Base-by-base conservation (phyloP, 2,888 invertebrate genomes). In the Ornithoptera alexandrae region DNA sequence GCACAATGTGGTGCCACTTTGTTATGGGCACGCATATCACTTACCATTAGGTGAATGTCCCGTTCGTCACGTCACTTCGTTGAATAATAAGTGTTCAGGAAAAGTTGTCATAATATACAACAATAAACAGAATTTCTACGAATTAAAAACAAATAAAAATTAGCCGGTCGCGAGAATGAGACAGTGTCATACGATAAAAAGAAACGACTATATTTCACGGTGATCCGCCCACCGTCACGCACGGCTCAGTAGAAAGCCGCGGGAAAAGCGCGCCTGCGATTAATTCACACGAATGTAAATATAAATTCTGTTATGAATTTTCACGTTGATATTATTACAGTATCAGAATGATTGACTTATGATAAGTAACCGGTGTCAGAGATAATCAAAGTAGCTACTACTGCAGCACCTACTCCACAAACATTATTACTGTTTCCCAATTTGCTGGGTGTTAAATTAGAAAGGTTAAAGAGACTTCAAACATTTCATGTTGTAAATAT, bases 191-290 rank as follows among this genome's bases (percentile, higher is more conserved):
- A 69, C 60, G n/a, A 46, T 39, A 18, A 53, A 65, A 59, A 58
- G 58, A 66, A n/a, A 62, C 24, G 57, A 36, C 59, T 53, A 50
- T 56, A 67, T 58, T 17, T 63, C 39, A 66, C 59, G 59, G 24
- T 18, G 62, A 50, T 42, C 62, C 58, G 69, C 20, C 66, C 36
- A 30, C 62, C 75, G 76, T 77, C 77, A 77, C 76, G 77, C 76
- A 67, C 74, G 71, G 72, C 18, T 62, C 73, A 72, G 69, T 74
- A 77, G 79, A 79, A 78, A 78, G 78, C 74, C 67, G 72, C 68
- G 72, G 74, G 76, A 77, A 77, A 77, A 76, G 76, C 71, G 71
- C 68, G 71, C 62, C 72, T 68, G 10, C 63, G 63, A 66, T 70
- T 63, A 70, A 66, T 62, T 62, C 59, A 58, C 62, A 65, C 66